Base-by-base conservation (phyloP, 2,888 invertebrate species). In the Ryuthela nishihirai region DNA sequence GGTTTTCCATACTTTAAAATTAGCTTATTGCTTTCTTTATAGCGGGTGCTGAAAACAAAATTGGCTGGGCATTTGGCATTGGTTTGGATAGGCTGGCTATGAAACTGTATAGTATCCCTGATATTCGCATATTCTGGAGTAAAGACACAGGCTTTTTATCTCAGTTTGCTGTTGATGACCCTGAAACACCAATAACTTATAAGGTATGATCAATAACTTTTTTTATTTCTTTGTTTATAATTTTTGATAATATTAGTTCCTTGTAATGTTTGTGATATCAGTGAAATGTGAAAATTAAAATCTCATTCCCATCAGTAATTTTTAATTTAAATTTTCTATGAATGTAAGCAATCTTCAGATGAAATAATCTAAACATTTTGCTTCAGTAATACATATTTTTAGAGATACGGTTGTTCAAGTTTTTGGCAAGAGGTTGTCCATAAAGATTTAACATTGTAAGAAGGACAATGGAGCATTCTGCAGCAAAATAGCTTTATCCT, bases 41-140 rank as follows among this genome's bases (percentile, higher is more conserved):
- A 77, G 78, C 76, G 40, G 95, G 95, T 2, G 86, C 87, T 0
- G 78, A 78, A 12, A 84, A 90, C 71, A 84, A 85, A 45, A 88
- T 98, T 69, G 98, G 97, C 10, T 99, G 95, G 85, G 99, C 99
- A 1, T 98, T 98, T 76, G 99, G 99, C 7, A 76, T 99, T 5
- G 99, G 99, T 0, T 76, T 99, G 53, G 99, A 99, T 75, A 80
- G 99, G 49, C 77, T 98, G 39, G 97, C 98, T 0, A 99, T 99
- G 99, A 85, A 87, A 34, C 76, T 98, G 15, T 99, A 93, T 71
- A 80, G 85, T 69, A 95, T 99, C 64, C 94, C 97, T 0, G 98
- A 99, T 73, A 98, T 99, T 66, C 79, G 99, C 52, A 77, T 95
- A 25, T 97, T 99, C 78, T 99, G 98, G 99, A 92, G 90, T 62